Evolutionary conservation across 2,797 vertebrate species (phyloP).

Genomic region (Percopsis omiscomaycus): DNA sequence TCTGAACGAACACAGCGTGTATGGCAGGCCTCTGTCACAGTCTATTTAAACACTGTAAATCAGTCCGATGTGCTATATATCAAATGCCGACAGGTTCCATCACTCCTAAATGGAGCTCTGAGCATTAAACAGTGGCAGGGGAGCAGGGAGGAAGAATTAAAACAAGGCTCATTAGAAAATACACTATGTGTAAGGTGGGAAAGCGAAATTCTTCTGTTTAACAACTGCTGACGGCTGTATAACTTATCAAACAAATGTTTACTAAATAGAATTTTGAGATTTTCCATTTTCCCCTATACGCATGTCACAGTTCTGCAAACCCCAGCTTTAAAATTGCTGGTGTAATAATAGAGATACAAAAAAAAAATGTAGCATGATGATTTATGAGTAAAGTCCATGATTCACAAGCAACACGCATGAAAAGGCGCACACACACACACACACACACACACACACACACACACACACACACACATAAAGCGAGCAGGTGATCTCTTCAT

Average conservation of each 20-base stretch:
- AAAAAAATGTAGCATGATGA: too few relatives aligned
- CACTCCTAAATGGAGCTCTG: constrained; percentile 13
- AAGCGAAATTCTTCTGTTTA: neutral
- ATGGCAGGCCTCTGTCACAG: constrained; percentile 22
- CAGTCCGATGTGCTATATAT: constrained; percentile 9
- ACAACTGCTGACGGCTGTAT: too few relatives aligned
- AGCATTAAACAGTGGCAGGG: constrained; percentile 2
- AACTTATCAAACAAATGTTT: too few relatives aligned
- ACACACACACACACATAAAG: neutral
- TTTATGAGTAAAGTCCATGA: too few relatives aligned
- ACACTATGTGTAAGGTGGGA: neutral
- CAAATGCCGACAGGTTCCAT: constrained; percentile 7
- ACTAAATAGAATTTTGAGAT: too few relatives aligned
- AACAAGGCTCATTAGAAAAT: too few relatives aligned
- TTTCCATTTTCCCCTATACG: too few relatives aligned
- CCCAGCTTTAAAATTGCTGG: too few relatives aligned
- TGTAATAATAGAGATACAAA: too few relatives aligned
- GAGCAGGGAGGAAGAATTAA: neutral
- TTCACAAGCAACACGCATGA: neutral
- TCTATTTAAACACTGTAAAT: constrained; percentile 22
- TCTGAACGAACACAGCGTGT: constrained; percentile 3
- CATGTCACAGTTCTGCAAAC: too few relatives aligned
- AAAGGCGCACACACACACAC: constrained; percentile 3
- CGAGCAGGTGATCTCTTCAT: neutral
- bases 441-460: constrained; percentile 8